Evolutionary conservation across 2,888 invertebrate genomes (phyloP).

Genomic region (Argyra leucocephala): DNA sequence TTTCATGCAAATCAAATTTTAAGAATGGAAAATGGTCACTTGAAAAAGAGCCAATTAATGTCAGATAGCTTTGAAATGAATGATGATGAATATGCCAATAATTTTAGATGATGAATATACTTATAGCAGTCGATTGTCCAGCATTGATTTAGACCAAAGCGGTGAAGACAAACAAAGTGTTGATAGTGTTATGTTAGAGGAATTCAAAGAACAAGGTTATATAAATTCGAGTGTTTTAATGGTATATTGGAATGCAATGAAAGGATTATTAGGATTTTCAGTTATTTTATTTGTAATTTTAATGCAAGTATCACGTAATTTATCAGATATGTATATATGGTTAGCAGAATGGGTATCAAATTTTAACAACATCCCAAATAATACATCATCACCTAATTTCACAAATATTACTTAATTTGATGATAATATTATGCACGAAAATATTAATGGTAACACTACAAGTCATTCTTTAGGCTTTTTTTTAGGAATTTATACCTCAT

Average conservation of each 20-base stretch:
- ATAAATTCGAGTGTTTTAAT: slow-evolving; percentile 66
- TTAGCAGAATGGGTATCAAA: slow-evolving; percentile 80
- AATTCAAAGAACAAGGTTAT: slow-evolving; percentile 58
- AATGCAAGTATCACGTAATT: slow-evolving; percentile 87
- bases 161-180: slow-evolving; percentile 42
- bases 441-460: slow-evolving; percentile 15
- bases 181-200: slow-evolving; percentile 50
- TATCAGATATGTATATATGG: slow-evolving; percentile 91
- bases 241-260: slow-evolving; percentile 71
- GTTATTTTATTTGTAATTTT: slow-evolving; percentile 65
- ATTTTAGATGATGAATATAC: slow-evolving; percentile 28
- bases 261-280: slow-evolving; percentile 55
- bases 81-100: slow-evolving; percentile 31
- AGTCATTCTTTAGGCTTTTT: slow-evolving; percentile 45
- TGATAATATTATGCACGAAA: neutral
- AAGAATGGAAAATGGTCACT: slow-evolving; percentile 34
- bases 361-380: slow-evolving; percentile 31
- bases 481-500: slow-evolving; percentile 65
- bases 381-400: slow-evolving; percentile 15
- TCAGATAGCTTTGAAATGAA: slow-evolving; percentile 39
- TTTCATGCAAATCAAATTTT: slow-evolving; percentile 55
- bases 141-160: slow-evolving; percentile 25
- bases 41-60: slow-evolving; percentile 38
- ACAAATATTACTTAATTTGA: neutral
- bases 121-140: slow-evolving; percentile 16